A percentile compares a stretch with the other conserved stretches of the same genome.
These are phyloP conservation scores for Erpornis zantholeuca DNA, from an alignment of 2,113 vertebrate species.

Conservation along the genomic window DNA sequence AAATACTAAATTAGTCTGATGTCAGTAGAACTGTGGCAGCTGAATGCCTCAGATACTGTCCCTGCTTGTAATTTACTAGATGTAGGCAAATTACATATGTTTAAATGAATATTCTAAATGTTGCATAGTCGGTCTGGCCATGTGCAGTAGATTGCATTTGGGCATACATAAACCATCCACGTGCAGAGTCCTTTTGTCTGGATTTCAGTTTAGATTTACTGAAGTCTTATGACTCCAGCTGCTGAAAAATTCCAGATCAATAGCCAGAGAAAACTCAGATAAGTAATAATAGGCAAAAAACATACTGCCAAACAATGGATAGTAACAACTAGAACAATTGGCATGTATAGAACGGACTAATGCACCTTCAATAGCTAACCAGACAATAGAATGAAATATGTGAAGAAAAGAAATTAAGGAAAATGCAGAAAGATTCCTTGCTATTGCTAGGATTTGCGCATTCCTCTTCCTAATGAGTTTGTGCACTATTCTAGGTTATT, in stretches of 20 bases:
- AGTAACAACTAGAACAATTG: background rate
- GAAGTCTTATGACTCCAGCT: background rate
- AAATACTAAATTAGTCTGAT: background rate
- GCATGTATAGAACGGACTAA: background rate
- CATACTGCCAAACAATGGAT: background rate
- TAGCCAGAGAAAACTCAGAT: background rate
- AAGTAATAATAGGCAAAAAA: background rate
- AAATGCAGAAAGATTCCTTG: background rate
- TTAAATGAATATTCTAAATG: background rate
- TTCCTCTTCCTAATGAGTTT: background rate
- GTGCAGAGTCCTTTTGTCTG: background rate
- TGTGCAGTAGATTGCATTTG: background rate
- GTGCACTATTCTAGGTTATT: background rate
- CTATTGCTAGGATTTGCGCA: background rate
- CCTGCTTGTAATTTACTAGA: background rate
- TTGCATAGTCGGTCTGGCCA: background rate
- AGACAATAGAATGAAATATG: background rate
- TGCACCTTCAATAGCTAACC: background rate
- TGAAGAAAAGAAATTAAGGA: background rate
- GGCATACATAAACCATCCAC: accelerated
- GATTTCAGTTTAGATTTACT: background rate
- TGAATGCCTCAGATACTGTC: background rate
- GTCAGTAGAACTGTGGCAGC: background rate
- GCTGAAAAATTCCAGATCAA: background rate
- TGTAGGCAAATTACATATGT: background rate